Evolutionary conservation across 2,797 vertebrate genomes (phyloP), one percentile per base, ranked within the genome.

Genomic region (Neomorphus geoffroyi): DNA sequence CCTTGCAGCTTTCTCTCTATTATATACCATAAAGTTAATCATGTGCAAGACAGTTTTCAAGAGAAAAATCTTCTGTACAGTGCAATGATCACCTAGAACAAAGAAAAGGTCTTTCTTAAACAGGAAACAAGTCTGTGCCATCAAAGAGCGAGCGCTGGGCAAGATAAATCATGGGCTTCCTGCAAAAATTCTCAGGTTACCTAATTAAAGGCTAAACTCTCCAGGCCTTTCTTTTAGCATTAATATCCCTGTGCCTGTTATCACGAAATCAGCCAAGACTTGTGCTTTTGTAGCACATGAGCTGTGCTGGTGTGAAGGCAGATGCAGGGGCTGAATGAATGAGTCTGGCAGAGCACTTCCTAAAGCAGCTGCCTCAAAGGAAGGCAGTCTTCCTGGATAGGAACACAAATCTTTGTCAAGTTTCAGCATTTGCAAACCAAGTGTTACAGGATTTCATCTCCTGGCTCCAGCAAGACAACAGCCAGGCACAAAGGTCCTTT

Each of bases 1-100:
- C 94, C 96, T 97, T 96, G 96, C 92, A 97, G 92, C 93, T 97
- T 95, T 92, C 86, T 94, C 94, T 95, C 96, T 90, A 94, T 96
- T 94, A 96, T 62, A 81, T 79, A 94, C 94, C 92, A 95, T 97
- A 92, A 95, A 97, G 95, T 94, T 96, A 97, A 96, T 96, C 96
- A 96, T 86, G 91, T 96, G 93, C 91, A 97, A 94, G 95, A 94
- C 93, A 94, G 86, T 96, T 94, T 96, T 96, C 93, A 95, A 88
- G 94, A 96, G 94, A 96, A 95, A 96, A 96, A 96, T 93, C 93
- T 96, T 91, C 95, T 82, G 33, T 80, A 78, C 65, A 88, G 74
- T n/a, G 92, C 91, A 92, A 91, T 87, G 96, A 96, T 96, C 96
- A 96, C 92, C 94, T 83, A 96, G 96, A 97, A 96, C 88, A 97